Conservation (phyloP, 2,888 invertebrate genomes). For the Meliscaeva auricollis region DNA sequence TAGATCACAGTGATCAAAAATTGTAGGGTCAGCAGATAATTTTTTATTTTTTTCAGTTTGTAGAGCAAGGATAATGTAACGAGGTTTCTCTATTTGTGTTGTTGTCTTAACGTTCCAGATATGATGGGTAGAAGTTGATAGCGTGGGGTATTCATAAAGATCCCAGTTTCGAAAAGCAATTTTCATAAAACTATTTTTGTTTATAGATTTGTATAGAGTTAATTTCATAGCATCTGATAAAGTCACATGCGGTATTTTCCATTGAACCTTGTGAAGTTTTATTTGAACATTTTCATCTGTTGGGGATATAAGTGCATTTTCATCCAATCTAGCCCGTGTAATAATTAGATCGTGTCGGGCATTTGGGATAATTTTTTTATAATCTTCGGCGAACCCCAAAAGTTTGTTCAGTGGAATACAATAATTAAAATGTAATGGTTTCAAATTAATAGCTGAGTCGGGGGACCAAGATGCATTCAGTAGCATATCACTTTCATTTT, state of each 20-base stretch:
- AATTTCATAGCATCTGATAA: neutral
- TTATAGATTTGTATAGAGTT: neutral
- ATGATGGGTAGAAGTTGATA: conserved; percentile 77
- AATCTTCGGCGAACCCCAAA: too few relatives aligned
- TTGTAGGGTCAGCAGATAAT: neutral
- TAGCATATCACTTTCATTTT: neutral
- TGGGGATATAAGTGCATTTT: too few relatives aligned
- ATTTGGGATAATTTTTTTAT: too few relatives aligned
- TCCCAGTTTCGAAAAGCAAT: conserved; percentile 15
- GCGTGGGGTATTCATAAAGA: conserved; percentile 38
- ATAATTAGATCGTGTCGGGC: too few relatives aligned
- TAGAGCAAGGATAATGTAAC: conserved; percentile 9
- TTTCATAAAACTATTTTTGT: conserved; percentile 4
- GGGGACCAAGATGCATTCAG: neutral
- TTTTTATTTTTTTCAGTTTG: conserved; percentile 20
- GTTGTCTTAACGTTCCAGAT: conserved; percentile 78
- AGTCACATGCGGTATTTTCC: conserved; percentile 3
- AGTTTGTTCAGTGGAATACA: too few relatives aligned
- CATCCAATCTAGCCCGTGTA: too few relatives aligned
- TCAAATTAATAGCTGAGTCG: neutral
- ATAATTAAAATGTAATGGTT: neutral
- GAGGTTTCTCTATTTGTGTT: conserved; percentile 6
- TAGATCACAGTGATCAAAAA: too few relatives aligned
- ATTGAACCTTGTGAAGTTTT: neutral
- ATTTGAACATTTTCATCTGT: too few relatives aligned